phyloP scores from a whole-genome alignment of 2,113 vertebrate genomes.

The Burhinus bistriatus region DNA sequence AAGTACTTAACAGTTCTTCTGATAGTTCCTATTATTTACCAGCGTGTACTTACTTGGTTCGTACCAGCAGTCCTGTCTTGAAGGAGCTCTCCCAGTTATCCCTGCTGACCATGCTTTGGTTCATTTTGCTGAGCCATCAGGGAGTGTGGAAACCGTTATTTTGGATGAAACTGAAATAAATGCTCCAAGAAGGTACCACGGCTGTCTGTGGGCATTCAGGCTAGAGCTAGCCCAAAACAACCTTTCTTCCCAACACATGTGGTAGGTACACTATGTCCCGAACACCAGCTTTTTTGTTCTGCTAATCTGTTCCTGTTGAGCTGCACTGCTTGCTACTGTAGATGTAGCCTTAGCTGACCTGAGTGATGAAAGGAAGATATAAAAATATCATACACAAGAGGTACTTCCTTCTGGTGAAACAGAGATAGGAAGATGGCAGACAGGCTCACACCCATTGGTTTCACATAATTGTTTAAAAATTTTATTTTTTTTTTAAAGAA shows the following conservation, averaged over 20 bases:
- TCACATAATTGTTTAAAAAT: background rate
- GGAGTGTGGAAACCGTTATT: background rate
- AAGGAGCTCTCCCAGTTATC: background rate
- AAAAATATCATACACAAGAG: background rate
- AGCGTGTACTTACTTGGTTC: background rate
- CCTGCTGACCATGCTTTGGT: background rate
- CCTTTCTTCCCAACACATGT: background rate
- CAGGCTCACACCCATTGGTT: background rate
- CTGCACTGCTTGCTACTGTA: background rate
- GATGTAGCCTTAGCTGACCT: background rate
- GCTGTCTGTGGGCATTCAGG: background rate
- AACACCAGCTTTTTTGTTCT: background rate
- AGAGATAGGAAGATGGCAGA: background rate
- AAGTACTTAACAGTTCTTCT: background rate
- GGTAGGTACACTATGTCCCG: fast-evolving
- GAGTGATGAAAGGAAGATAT: background rate
- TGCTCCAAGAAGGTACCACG: background rate
- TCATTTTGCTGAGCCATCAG: background rate
- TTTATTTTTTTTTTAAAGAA: background rate
- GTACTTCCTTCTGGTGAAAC: background rate
- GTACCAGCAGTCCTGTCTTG: background rate
- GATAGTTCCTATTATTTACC: background rate
- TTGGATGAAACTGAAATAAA: background rate
- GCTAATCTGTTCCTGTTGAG: background rate
- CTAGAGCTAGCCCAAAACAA: background rate